A percentile compares a stretch with the other conserved stretches of the same genome.
Evolutionary conservation across 2,797 vertebrate species (phyloP).

Genomic region (Melanotaenia nigrans): DNA sequence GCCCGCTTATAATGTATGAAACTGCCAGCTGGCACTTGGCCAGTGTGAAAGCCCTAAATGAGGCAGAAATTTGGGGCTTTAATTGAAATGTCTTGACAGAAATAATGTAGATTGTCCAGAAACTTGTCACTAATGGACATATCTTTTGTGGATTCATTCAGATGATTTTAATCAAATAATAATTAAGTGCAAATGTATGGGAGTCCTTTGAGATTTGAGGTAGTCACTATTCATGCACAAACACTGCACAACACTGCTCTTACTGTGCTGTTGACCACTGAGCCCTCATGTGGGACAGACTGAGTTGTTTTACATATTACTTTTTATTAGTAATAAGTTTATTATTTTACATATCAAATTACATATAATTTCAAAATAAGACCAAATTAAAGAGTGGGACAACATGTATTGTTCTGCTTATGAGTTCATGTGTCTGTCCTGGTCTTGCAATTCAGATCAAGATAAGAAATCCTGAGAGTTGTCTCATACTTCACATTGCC

Average conservation of each 20-base stretch:
- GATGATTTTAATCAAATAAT: too few relatives aligned
- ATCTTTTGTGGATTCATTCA: background rate
- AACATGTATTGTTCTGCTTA: background rate
- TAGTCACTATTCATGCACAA: too few relatives aligned
- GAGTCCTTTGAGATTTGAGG: too few relatives aligned
- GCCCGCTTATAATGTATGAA: too few relatives aligned
- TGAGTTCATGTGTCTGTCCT: background rate
- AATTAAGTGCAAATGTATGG: too few relatives aligned
- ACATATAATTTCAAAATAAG: background rate
- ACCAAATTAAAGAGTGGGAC: background rate
- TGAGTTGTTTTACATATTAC: background rate
- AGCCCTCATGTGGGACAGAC: background rate
- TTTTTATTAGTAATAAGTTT: too few relatives aligned
- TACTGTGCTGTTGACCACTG: background rate
- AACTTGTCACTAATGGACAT: background rate
- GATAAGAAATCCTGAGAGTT: background rate
- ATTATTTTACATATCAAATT: too few relatives aligned
- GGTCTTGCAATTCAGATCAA: conserved; percentile 5
- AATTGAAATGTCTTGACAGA: conserved; percentile 2
- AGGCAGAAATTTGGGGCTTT: background rate
- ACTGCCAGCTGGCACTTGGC: too few relatives aligned
- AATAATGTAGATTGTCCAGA: background rate
- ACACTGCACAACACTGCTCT: too few relatives aligned
- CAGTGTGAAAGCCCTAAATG: too few relatives aligned
- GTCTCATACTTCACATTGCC: background rate